phyloP scores from a whole-genome alignment of 1,140 invertebrate genomes.

The Anthonomus grandis region DNA sequence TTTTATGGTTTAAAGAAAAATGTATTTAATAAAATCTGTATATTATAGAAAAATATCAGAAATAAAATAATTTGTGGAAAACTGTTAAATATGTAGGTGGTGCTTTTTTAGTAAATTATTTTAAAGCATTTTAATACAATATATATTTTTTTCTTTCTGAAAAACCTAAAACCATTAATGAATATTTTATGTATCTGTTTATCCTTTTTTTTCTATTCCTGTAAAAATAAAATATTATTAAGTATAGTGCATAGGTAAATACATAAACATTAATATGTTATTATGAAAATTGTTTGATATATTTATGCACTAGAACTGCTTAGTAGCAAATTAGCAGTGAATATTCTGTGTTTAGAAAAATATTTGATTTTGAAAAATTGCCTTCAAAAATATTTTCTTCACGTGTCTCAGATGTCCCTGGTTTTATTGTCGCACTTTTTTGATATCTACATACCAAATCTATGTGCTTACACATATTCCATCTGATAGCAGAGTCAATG shows the following conservation, averaged over 20 bases:
- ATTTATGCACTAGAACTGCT: background rate
- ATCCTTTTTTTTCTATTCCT: background rate
- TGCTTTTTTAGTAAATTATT: background rate
- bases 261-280: background rate
- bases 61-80: background rate
- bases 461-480: slow-evolving; percentile 28
- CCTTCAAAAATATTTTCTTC: background rate
- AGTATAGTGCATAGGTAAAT: background rate
- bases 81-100: background rate
- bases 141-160: background rate
- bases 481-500: slow-evolving; percentile 18
- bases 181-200: background rate
- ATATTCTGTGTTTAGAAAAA: background rate
- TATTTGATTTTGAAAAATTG: background rate
- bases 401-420: background rate
- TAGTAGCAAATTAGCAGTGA: background rate
- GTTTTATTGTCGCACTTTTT: background rate
- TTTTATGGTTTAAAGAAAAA: background rate
- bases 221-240: background rate
- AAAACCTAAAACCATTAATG: background rate
- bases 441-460: slow-evolving; percentile 6
- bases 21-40: background rate
- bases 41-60: background rate
- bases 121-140: background rate
- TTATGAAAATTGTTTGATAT: background rate